Evolutionary conservation across 2,888 invertebrate genomes (phyloP).

Genomic region (Limnephilus auricula): DNA sequence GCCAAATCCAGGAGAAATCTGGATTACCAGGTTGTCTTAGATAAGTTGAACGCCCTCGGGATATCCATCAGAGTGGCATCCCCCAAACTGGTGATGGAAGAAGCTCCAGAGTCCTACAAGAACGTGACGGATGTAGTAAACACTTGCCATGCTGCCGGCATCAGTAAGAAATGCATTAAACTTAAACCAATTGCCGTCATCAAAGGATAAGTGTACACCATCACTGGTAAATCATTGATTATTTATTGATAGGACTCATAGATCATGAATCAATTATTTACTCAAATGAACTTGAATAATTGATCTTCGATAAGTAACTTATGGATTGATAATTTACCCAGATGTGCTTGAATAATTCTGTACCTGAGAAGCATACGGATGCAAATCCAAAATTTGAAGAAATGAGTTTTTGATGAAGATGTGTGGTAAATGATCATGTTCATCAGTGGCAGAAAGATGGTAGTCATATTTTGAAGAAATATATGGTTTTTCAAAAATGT

Average conservation of each 20-base stretch:
- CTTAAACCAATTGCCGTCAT: constrained; percentile 98
- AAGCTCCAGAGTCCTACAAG: constrained; percentile 99
- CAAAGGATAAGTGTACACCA: constrained; percentile 86
- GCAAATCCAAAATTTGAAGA: too few species aligned
- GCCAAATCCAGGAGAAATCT: constrained; percentile 98
- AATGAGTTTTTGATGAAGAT: too few species aligned
- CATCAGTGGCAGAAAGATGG: too few species aligned
- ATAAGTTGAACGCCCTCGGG: constrained; percentile 88
- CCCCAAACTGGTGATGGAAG: constrained; percentile 99
- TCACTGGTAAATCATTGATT: neutral
- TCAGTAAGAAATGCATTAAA: constrained; percentile 97
- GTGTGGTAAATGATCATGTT: too few species aligned
- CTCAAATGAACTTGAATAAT: neutral
- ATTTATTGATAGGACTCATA: neutral
- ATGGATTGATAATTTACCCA: too few species aligned
- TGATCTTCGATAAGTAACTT: neutral
- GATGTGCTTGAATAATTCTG: too few species aligned
- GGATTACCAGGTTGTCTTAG: constrained; percentile 93
- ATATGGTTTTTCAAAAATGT: too few species aligned
- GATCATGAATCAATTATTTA: neutral
- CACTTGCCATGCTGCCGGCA: constrained; percentile 98
- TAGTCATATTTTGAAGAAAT: too few species aligned
- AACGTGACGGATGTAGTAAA: constrained; percentile 99
- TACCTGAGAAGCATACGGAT: too few species aligned
- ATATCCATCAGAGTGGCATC: constrained; percentile 98